Evolutionary conservation across 2,113 vertebrate genomes (phyloP), one percentile per base, ranked within the genome.

Genomic region (Rhabdomys dilectus): DNA sequence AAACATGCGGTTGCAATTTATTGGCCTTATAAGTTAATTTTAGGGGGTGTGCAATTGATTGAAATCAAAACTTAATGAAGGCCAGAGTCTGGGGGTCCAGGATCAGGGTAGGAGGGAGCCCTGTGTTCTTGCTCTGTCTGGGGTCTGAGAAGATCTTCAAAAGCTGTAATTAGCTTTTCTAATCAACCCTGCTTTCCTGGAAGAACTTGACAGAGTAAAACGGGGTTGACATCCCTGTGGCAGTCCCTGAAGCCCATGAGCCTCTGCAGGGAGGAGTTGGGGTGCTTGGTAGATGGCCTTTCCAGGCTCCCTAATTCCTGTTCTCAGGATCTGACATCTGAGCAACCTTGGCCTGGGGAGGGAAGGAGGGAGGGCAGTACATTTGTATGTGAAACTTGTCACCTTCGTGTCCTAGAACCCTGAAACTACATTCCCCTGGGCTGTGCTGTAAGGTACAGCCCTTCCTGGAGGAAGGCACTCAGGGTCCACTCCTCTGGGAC

Each of bases 1-100:
- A 87, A 95, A 97, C 98, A 98, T 96, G 94, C 98, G 98, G 97
- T 98, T 98, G 98, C 91, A 97, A 98, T 98, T 98, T 97, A 98
- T 98, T 98, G 97, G 98, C 98, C 96, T 98, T 98, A 97, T 97
- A 92, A 96, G 98, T 98, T 98, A 98, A 98, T 88, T 98, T 98
- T 97, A 98, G 98, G 97, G 97, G 96, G 97, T 91, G 95, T 96
- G 86, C 91, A 42, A 95, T 93, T 98, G 98, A 98, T 98, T 97
- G 98, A 98, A 98, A 98, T 98, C 98, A 98, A 98, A 98, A 98
- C 93, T 0, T 98, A 98, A 98, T 81, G 98, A 98, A 97, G 97
- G 98, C 96, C 98, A 97, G 98, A 94, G 97, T 97, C 96, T 90
- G 84, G 39, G 39, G 77, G 64, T 56, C 72, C 92, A 51, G 82